Base-by-base conservation (phyloP, 2,888 invertebrate species). In the Pogonocherus hispidulus region DNA sequence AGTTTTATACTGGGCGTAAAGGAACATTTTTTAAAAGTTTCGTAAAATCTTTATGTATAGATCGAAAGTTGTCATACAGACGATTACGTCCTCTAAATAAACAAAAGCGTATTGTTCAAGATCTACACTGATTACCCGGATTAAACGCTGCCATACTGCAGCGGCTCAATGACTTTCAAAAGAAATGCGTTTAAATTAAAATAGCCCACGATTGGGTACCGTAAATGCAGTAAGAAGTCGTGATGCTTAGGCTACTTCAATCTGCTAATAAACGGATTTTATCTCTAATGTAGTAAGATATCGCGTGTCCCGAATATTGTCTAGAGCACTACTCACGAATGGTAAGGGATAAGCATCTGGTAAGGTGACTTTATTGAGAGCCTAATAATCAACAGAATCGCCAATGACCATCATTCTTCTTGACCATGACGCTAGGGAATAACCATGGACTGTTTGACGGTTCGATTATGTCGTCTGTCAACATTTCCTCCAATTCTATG, bases 371-470 rank as follows among this genome's bases (percentile, higher is more conserved):
- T 1, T 3, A 8, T 49, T 49, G 1, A 49, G 1, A 2, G 16
- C 19, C 19, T n/a, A 1, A 18, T 4, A 49, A 9, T 52, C 32
- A 1, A 52, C 52, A 27, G 14, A 52, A 52, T 6, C 52, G 32
- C 2, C 23, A 52, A 6, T 16, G 2, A 19, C 72, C 75, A 60
- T 80, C 76, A 16, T 78, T 74, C 16, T 69, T 72, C 0, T 76
- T 74, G 46, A 79, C 69, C 1, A 81, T 66, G 5, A 78, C 65
- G 0, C 78, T 76, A 0, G 79, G 78, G 1, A 75, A 73, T 1
- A 76, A 71, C 80, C 80, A 81, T 0, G 74, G 67, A 32, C 78
- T 78, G 0, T 56, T 63, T 0, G 78, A 79, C 0, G 72, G 74
- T 59, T 80, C 79, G 2, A 82, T 70, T 1, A 82, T 75, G 2